Evolutionary conservation across 2,888 invertebrate genomes (phyloP).

Genomic region (Listrodromus nycthemerus): DNA sequence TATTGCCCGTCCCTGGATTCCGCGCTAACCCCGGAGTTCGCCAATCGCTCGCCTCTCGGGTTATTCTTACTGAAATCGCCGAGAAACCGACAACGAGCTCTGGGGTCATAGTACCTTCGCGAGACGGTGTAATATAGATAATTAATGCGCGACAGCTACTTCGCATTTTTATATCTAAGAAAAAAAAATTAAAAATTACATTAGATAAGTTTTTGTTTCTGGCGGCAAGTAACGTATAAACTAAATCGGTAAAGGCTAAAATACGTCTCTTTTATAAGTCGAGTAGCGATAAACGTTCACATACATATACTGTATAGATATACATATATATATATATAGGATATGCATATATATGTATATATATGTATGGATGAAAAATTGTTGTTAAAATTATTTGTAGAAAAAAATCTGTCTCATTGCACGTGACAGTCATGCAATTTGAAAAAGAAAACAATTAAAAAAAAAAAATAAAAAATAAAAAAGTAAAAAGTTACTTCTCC

Average conservation of each 20-base stretch:
- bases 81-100: constrained; percentile 36
- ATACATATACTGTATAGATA: constrained; percentile 14
- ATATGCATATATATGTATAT: neutral
- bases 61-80: neutral
- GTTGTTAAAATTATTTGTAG: constrained; percentile 22
- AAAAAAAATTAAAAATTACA: constrained; percentile 27
- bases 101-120: constrained; percentile 36
- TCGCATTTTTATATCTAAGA: constrained; percentile 20
- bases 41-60: neutral
- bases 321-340: no score
- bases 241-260: constrained; percentile 60
- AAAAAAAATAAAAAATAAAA: constrained; percentile 17
- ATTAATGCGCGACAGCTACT: constrained; percentile 39
- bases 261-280: constrained; percentile 51
- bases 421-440: constrained; percentile 69
- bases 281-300: constrained; percentile 54
- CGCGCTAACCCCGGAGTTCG: constrained; percentile 15
- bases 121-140: neutral
- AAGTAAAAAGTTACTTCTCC: constrained; percentile 63
- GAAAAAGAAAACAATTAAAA: constrained; percentile 31
- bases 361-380: constrained; percentile 35
- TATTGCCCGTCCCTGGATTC: constrained; percentile 18
- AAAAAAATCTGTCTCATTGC: constrained; percentile 46
- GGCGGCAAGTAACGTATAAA: constrained; percentile 70
- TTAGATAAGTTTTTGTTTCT: constrained; percentile 55